Evolutionary conservation across 2,888 invertebrate genomes (phyloP).

Genomic region (Prenolepis imparis): DNA sequence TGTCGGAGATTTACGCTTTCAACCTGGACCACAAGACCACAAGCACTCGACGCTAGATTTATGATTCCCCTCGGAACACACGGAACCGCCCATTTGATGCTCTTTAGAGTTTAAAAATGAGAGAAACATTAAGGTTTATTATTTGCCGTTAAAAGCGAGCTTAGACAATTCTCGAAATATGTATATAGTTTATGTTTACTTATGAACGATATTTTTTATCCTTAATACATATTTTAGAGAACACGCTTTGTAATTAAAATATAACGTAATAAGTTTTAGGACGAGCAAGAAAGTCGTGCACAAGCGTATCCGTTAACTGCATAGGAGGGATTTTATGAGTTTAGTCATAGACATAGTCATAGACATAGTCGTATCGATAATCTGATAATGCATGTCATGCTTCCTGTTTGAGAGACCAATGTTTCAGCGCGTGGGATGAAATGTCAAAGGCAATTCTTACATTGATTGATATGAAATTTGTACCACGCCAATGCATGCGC

Average conservation of each 20-base stretch:
- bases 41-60: constrained; percentile 21
- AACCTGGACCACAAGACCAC: constrained; percentile 2
- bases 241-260: background rate
- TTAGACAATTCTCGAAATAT: constrained; percentile 10
- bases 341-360: too few relatives aligned
- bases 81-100: constrained; percentile 21
- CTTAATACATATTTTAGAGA: background rate
- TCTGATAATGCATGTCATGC: constrained; percentile 33
- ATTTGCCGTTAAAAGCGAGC: constrained; percentile 12
- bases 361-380: constrained; percentile 7
- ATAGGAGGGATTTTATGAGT: constrained; percentile 4
- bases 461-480: constrained; percentile 19
- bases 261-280: background rate
- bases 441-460: constrained; percentile 41
- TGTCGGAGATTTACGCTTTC: constrained; percentile 33
- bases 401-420: constrained; percentile 29
- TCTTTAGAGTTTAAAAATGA: constrained; percentile 37
- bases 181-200: background rate
- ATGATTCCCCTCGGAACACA: constrained; percentile 7
- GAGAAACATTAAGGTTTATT: constrained; percentile 33
- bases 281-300: background rate
- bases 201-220: background rate
- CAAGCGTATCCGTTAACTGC: background rate
- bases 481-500: background rate
- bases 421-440: constrained; percentile 21